A percentile compares a stretch with the other conserved stretches of the same genome.
Evolutionary conservation across 2,888 invertebrate species (phyloP).

Genomic region (Drosophila kuntzei): DNA sequence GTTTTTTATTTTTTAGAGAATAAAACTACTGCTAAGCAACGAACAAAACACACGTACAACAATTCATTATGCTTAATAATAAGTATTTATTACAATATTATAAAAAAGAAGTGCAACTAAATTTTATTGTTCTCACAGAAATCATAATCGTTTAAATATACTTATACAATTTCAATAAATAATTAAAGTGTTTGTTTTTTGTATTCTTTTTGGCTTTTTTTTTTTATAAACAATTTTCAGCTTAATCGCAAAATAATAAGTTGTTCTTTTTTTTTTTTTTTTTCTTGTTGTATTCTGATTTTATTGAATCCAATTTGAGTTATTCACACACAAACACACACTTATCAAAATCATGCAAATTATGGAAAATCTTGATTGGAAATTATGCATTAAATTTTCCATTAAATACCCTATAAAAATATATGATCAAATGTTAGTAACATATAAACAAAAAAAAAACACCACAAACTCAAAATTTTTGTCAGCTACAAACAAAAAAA

Average conservation of each 20-base stretch:
- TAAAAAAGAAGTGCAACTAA: constrained; percentile 29
- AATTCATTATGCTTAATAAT: constrained; percentile 25
- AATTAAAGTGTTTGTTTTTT: neutral
- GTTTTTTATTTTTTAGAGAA: constrained; percentile 5
- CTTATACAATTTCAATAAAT: constrained; percentile 19
- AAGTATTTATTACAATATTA: constrained; percentile 22
- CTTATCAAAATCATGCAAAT: constrained; percentile 32
- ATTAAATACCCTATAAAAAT: neutral
- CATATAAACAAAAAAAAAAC: neutral
- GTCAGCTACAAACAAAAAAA: neutral
- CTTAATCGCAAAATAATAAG: constrained; percentile 44
- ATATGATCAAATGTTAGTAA: constrained; percentile 4
- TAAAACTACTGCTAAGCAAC: constrained; percentile 51
- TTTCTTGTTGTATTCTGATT: constrained; percentile 1
- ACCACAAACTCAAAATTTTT: neutral
- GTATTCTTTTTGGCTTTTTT: constrained; percentile 6
- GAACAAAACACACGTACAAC: constrained; percentile 43
- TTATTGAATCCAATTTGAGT: constrained; percentile 31
- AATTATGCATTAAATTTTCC: constrained; percentile 2
- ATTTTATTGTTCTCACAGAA: constrained; percentile 22
- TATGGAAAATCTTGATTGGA: neutral
- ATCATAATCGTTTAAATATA: constrained; percentile 33
- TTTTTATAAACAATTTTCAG: constrained; percentile 10
- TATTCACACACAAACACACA: constrained; percentile 7
- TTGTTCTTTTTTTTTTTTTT: neutral